These are phyloP conservation scores for Callithrix jacchus DNA, from an alignment of 2,113 vertebrate species.

Conservation along the genomic window DNA sequence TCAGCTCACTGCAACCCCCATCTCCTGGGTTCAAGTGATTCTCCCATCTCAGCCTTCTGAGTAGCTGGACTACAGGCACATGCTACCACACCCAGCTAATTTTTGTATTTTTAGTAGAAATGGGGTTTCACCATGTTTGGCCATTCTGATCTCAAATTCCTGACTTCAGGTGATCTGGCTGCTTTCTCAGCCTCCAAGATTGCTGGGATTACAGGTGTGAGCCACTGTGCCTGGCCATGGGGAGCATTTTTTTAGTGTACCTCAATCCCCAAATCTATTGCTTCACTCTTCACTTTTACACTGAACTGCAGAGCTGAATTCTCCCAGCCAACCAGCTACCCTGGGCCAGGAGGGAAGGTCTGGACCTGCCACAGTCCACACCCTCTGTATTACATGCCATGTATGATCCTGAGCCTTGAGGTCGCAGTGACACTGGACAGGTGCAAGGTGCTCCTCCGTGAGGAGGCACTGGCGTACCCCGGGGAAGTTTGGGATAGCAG, in stretches of 20 bases:
- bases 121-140: too few relatives aligned
- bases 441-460: not conserved
- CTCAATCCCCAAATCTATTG: not conserved
- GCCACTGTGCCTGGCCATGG: not conserved
- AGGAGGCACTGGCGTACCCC: too few relatives aligned
- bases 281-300: not conserved
- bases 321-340: not conserved
- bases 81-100: too few relatives aligned
- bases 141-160: too few relatives aligned
- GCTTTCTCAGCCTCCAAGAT: too few relatives aligned
- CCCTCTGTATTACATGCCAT: fast-evolving
- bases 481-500: fast-evolving
- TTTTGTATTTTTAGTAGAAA: too few relatives aligned
- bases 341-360: not conserved
- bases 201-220: too few relatives aligned
- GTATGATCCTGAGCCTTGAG: not conserved
- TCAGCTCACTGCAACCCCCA: too few relatives aligned
- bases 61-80: too few relatives aligned
- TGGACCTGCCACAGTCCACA: not conserved
- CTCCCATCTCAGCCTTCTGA: too few relatives aligned
- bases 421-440: not conserved
- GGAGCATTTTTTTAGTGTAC: not conserved
- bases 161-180: too few relatives aligned
- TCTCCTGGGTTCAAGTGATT: too few relatives aligned
- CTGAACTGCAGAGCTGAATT: not conserved